These are phyloP conservation scores for Solea solea DNA, from an alignment of 2,113 vertebrate genomes.

Conservation along the genomic window DNA sequence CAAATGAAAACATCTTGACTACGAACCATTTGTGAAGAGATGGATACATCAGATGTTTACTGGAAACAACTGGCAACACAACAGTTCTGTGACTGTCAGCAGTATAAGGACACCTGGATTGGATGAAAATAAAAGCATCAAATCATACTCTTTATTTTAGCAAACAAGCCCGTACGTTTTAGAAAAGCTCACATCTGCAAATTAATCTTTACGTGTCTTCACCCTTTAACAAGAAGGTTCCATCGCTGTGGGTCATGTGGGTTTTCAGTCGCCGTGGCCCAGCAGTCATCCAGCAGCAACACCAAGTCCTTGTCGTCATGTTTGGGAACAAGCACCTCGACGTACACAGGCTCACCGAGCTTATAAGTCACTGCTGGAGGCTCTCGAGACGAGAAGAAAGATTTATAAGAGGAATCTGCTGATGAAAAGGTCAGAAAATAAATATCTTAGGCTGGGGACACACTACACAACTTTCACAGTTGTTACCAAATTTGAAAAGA, in stretches of 20 bases:
- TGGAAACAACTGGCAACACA: conserved; percentile 43
- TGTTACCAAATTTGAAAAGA: no score
- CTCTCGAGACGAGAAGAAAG: conserved; percentile 67
- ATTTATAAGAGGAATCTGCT: conserved; percentile 73
- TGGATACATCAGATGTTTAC: conserved; percentile 50
- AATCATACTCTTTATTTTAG: not conserved
- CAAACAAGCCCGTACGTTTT: not conserved
- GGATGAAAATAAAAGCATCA: not conserved
- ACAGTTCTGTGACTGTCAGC: conserved; percentile 75
- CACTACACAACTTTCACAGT: no score
- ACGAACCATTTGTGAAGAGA: conserved; percentile 75
- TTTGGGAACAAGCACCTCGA: conserved; percentile 78
- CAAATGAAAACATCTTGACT: conserved; percentile 77
- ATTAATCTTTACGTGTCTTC: not conserved
- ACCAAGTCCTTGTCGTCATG: conserved; percentile 72
- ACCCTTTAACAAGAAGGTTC: conserved; percentile 72
- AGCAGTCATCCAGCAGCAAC: conserved; percentile 79
- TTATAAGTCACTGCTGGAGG: conserved; percentile 67
- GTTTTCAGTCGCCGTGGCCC: conserved; percentile 75
- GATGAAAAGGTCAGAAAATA: not conserved
- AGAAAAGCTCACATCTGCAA: not conserved
- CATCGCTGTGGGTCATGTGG: conserved; percentile 73
- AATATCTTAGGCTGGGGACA: no score
- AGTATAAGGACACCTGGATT: conserved; percentile 74
- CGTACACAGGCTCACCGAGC: conserved; percentile 79